Conservation (phyloP, 2,797 vertebrate genomes). For the Enteromius trimaculatus region DNA sequence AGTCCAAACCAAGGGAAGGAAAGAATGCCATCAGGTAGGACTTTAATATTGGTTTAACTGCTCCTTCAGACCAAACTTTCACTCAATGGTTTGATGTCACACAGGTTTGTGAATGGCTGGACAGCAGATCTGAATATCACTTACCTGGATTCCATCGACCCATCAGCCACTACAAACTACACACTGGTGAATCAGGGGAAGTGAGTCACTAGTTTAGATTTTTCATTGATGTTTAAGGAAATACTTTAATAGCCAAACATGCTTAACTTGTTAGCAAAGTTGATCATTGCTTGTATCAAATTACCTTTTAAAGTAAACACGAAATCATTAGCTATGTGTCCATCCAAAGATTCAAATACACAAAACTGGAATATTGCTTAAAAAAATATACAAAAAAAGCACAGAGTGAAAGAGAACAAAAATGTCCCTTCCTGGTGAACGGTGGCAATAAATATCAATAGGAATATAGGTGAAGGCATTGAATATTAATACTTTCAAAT, state of each 20-base stretch:
- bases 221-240: not conserved
- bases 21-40: slow-evolving; percentile 84
- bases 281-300: not conserved
- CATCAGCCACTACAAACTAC: slow-evolving; percentile 74
- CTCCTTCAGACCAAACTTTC: not conserved
- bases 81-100: slow-evolving; percentile 49
- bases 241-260: not conserved
- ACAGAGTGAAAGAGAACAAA: too few relatives aligned
- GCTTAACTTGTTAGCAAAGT: not conserved
- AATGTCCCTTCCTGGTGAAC: too few relatives aligned
- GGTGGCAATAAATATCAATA: too few relatives aligned
- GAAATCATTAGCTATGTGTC: not conserved
- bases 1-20: slow-evolving; percentile 83
- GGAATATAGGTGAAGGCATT: too few relatives aligned
- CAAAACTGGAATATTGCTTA: too few relatives aligned
- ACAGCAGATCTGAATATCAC: slow-evolving; percentile 65
- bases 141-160: slow-evolving; percentile 51
- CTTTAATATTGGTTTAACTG: not conserved
- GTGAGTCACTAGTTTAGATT: slow-evolving; percentile 73
- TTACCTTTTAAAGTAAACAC: not conserved
- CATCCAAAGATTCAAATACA: too few relatives aligned
- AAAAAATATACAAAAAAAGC: too few relatives aligned
- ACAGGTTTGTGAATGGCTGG: slow-evolving; percentile 84
- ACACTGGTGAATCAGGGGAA: slow-evolving; percentile 67
- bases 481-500: too few relatives aligned